phyloP scores from a whole-genome alignment of 2,888 invertebrate species.

The Lithodes maja region DNA sequence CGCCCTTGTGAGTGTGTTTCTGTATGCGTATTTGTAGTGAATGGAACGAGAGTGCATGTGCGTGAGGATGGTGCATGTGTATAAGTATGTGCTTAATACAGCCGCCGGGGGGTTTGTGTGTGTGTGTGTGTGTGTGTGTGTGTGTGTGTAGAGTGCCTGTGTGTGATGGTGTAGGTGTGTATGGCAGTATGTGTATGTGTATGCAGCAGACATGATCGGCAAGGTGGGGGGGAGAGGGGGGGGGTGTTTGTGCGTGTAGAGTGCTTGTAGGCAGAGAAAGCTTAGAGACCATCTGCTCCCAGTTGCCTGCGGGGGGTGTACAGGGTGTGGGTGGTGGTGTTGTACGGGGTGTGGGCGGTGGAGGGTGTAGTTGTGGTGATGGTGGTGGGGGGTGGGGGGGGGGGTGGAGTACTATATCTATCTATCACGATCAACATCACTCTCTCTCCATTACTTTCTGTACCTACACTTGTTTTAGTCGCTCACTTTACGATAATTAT shows the following conservation, averaged over 20 bases:
- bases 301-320: neutral
- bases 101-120: neutral
- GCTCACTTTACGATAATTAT: neutral
- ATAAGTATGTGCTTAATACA: too few relatives aligned
- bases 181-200: neutral
- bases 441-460: neutral
- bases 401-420: neutral
- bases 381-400: too few relatives aligned
- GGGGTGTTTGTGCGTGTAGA: too few relatives aligned
- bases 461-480: neutral
- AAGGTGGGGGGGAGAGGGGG: too few relatives aligned
- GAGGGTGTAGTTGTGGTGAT: too few relatives aligned
- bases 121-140: constrained; percentile 1
- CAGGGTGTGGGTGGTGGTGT: too few relatives aligned
- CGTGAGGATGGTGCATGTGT: too few relatives aligned
- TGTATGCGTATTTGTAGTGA: too few relatives aligned
- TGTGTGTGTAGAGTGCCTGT: neutral
- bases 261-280: neutral
- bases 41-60: too few relatives aligned
- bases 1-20: too few relatives aligned
- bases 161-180: neutral
- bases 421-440: neutral
- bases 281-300: neutral
- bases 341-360: too few relatives aligned
- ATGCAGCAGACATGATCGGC: too few relatives aligned